Percentiles rank a stretch among this genome's conserved stretches.
Conservation (phyloP, 2,888 invertebrate genomes). For the Serrognathus titanus region DNA sequence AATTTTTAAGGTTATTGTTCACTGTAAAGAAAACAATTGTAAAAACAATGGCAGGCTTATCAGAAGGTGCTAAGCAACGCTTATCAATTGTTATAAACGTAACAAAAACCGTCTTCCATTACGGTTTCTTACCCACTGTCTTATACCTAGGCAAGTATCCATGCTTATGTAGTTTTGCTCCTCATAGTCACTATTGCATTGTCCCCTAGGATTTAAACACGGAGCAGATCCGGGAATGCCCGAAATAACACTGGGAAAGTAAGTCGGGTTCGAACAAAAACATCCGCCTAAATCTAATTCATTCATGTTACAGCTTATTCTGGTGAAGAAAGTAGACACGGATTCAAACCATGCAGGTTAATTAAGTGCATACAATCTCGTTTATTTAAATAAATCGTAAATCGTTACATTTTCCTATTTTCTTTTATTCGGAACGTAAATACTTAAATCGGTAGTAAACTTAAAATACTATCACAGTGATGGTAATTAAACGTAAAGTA, state of each 20-base stretch:
- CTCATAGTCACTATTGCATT: not conserved
- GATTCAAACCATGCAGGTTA: not conserved
- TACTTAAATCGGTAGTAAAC: not conserved
- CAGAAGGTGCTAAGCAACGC: slow-evolving; percentile 59
- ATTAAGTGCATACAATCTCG: not conserved
- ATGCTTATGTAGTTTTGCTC: slow-evolving; percentile 1
- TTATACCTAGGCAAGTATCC: slow-evolving; percentile 59
- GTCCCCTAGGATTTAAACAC: slow-evolving; percentile 58
- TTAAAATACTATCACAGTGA: slow-evolving; percentile 14
- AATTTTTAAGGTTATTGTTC: no score
- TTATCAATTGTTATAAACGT: slow-evolving; percentile 57
- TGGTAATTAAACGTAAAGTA: not conserved
- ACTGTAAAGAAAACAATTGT: no score
- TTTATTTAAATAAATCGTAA: slow-evolving; percentile 8
- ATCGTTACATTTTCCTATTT: not conserved
- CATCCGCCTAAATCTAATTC: not conserved
- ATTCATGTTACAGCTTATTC: slow-evolving; percentile 45
- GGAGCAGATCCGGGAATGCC: slow-evolving; percentile 70
- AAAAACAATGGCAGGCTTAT: slow-evolving; percentile 44
- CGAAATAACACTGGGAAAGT: slow-evolving; percentile 56
- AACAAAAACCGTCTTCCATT: slow-evolving; percentile 62
- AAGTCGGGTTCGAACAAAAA: slow-evolving; percentile 31
- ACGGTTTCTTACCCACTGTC: slow-evolving; percentile 68
- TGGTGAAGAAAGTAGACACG: slow-evolving; percentile 39
- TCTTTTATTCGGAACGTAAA: not conserved